A percentile compares a stretch with the other conserved stretches of the same genome.
These are phyloP conservation scores for Phasianus colchicus DNA, from an alignment of 2,113 vertebrate species.

Conservation along the genomic window DNA sequence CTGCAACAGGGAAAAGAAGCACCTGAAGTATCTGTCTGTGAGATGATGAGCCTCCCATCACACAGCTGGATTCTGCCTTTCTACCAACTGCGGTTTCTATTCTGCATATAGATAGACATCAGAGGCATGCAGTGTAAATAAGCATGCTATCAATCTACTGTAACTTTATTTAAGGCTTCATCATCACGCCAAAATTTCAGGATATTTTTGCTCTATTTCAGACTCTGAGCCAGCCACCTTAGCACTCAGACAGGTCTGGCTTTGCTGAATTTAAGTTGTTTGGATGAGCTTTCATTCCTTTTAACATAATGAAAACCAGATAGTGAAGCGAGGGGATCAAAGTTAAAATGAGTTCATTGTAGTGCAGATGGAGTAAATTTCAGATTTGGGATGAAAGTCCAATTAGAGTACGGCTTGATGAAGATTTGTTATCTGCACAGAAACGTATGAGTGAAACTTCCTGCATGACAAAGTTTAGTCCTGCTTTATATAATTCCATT, in stretches of 20 bases:
- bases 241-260: neutral
- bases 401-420: neutral
- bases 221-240: neutral
- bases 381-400: neutral
- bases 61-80: neutral
- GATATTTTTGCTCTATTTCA: neutral
- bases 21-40: rapidly evolving
- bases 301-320: neutral
- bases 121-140: neutral
- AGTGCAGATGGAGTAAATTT: neutral
- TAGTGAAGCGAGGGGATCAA: neutral
- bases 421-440: neutral
- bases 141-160: neutral
- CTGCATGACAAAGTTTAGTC: neutral
- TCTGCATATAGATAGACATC: neutral
- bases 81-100: neutral
- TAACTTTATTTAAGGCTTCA: neutral
- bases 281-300: neutral
- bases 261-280: neutral
- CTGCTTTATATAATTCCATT: neutral
- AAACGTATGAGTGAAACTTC: neutral
- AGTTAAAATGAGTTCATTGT: neutral
- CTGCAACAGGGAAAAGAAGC: neutral
- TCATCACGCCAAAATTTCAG: neutral
- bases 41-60: neutral